Evolutionary conservation across 2,113 vertebrate species (phyloP).

Genomic region (Euleptes europaea): DNA sequence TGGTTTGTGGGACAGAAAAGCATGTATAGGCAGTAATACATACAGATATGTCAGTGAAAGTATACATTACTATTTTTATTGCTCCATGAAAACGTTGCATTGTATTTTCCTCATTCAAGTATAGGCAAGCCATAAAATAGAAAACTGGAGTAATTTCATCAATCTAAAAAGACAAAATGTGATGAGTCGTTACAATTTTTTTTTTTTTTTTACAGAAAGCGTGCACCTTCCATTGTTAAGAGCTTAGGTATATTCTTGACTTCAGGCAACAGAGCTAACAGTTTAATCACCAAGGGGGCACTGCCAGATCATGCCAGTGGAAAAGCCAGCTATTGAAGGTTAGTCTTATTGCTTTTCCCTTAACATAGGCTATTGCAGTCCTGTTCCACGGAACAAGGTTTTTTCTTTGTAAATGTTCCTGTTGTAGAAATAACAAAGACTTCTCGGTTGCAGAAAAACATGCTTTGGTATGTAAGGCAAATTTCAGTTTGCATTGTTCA

Average conservation of each 20-base stretch:
- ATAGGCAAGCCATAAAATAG: not conserved
- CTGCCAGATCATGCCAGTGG: not conserved
- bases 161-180: not conserved
- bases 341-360: not conserved
- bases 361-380: not conserved
- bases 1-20: not conserved
- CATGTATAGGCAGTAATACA: not conserved
- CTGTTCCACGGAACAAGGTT: not conserved
- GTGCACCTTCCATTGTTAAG: not conserved
- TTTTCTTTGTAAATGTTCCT: not conserved
- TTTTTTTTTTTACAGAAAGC: not conserved
- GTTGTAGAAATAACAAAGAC: no score
- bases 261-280: not conserved
- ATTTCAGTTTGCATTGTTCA: not conserved
- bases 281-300: not conserved
- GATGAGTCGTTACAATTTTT: not conserved
- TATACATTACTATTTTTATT: not conserved
- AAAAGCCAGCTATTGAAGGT: not conserved
- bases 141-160: slow-evolving; percentile 4
- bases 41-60: not conserved
- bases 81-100: not conserved
- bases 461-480: not conserved
- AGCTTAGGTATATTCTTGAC: not conserved
- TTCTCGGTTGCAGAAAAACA: not conserved
- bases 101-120: not conserved